These are phyloP conservation scores for Liparis tanakae DNA, from an alignment of 2,797 vertebrate species.

Conservation along the genomic window DNA sequence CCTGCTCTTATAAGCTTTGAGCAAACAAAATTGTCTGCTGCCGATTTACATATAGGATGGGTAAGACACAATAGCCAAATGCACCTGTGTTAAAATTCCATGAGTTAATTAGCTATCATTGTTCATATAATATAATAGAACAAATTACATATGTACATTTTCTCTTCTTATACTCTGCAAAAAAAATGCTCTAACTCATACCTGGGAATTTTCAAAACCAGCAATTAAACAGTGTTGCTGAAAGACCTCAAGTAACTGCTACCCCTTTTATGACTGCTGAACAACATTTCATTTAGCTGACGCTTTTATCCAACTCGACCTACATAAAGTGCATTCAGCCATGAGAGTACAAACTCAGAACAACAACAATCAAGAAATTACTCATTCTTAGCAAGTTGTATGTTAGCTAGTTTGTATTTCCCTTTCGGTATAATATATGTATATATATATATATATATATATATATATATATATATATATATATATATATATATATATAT, in stretches of 20 bases:
- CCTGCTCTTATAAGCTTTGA: slow-evolving; percentile 45
- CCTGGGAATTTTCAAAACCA: not conserved
- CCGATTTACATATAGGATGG: slow-evolving; percentile 55
- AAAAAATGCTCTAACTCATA: not conserved
- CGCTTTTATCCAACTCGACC: too few species aligned
- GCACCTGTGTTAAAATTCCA: slow-evolving; percentile 4
- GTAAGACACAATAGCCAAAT: slow-evolving; percentile 13
- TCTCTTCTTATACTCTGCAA: not conserved
- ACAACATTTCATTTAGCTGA: too few species aligned
- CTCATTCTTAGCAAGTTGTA: not conserved
- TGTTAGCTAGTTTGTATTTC: not conserved
- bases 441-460: too few species aligned
- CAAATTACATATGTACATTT: not conserved
- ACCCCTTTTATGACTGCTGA: not conserved
- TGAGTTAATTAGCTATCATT: not conserved
- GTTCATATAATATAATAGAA: slow-evolving; percentile 2
- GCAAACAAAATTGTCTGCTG: slow-evolving; percentile 60
- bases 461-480: too few species aligned
- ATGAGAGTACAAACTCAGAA: too few species aligned
- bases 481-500: too few species aligned
- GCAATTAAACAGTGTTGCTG: too few species aligned
- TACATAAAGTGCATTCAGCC: too few species aligned
- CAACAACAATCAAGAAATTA: too few species aligned
- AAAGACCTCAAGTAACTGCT: not conserved
- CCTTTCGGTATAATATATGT: too few species aligned